Percentiles rank a stretch among this genome's conserved stretches.
These are phyloP conservation scores for Synaphobranchus kaupii DNA, from an alignment of 2,797 vertebrate species.

Conservation along the genomic window DNA sequence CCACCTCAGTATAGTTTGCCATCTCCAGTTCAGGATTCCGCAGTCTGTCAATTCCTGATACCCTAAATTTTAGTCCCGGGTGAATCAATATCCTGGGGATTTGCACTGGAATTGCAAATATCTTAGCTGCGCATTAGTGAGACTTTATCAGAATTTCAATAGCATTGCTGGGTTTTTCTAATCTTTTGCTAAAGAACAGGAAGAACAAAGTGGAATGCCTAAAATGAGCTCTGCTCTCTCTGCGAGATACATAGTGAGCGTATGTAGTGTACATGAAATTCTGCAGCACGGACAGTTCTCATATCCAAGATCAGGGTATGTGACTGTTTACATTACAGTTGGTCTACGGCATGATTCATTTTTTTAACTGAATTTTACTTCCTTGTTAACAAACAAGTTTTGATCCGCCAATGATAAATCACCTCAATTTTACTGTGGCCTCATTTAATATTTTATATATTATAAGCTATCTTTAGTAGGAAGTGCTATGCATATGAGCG, in stretches of 20 bases:
- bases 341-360: neutral
- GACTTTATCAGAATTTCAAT: neutral
- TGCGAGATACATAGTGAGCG: neutral
- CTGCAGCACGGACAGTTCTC: neutral
- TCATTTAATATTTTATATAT: neutral
- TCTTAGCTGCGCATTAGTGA: neutral
- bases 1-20: neutral
- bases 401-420: neutral
- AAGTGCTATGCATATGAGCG: neutral
- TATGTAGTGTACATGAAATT: neutral
- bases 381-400: neutral
- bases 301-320: neutral
- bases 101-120: neutral
- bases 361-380: neutral
- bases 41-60: constrained; percentile 5
- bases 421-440: neutral
- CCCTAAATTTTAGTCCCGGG: neutral
- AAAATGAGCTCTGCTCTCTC: neutral
- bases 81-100: neutral
- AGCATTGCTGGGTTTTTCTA: neutral
- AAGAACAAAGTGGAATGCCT: neutral
- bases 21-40: neutral
- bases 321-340: neutral
- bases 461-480: neutral
- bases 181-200: neutral